A percentile compares a stretch with the other conserved stretches of the same genome.
Evolutionary conservation across 2,797 vertebrate species (phyloP).

Genomic region (Epinephelus awoara): DNA sequence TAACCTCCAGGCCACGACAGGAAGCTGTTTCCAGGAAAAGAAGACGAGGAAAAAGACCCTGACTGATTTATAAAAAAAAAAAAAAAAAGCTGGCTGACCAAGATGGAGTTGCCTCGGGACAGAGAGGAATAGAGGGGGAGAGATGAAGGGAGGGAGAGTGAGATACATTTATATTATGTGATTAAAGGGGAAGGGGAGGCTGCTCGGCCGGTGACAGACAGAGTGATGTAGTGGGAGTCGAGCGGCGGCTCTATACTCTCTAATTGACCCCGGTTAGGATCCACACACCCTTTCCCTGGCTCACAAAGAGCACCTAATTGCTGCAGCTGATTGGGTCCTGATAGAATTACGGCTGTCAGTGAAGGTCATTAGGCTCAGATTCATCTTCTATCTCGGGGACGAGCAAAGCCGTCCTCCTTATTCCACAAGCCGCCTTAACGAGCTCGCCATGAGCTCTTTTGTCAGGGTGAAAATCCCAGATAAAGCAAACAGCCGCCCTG

Average conservation of each 20-base stretch:
- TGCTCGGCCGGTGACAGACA: constrained; percentile 56
- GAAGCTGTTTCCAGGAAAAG: constrained; percentile 23
- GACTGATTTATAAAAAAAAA: constrained; percentile 32
- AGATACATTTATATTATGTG: constrained; percentile 80
- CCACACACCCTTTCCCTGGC: constrained; percentile 70
- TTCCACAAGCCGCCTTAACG: constrained; percentile 62
- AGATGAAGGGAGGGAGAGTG: constrained; percentile 62
- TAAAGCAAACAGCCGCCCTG: constrained; percentile 38
- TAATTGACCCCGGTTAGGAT: constrained; percentile 85
- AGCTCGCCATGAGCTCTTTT: constrained; percentile 64
- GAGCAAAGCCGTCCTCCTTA: constrained; percentile 52
- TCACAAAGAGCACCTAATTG: constrained; percentile 84
- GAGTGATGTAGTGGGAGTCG: constrained; percentile 71
- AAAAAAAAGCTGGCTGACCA: constrained; percentile 43
- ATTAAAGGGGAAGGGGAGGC: constrained; percentile 68
- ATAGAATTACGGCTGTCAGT: constrained; percentile 85
- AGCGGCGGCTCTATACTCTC: constrained; percentile 69
- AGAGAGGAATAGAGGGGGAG: constrained; percentile 37
- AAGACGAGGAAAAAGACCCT: neutral
- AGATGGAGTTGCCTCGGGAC: constrained; percentile 64
- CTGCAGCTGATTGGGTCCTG: constrained; percentile 84
- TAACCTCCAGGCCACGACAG: constrained; percentile 47
- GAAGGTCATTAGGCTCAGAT: constrained; percentile 82
- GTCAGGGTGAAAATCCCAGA: constrained; percentile 60
- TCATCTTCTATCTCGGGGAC: constrained; percentile 72